Base-by-base conservation (phyloP, 2,113 vertebrate species). In the Misgurnus anguillicaudatus region DNA sequence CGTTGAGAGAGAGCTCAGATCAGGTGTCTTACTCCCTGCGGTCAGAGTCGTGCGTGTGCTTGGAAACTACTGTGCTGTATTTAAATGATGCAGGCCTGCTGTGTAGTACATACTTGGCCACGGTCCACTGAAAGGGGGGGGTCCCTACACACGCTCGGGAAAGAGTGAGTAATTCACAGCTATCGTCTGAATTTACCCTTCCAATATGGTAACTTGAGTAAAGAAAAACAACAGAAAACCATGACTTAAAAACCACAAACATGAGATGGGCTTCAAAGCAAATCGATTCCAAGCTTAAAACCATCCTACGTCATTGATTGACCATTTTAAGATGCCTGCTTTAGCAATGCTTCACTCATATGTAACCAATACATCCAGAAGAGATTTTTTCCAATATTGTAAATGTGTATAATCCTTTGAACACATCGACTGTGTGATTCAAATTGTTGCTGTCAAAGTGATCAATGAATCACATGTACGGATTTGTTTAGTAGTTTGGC, bases 51-150 rank as follows among this genome's bases (percentile, higher is more conserved):
- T 6, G 16, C 39, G 31, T 64, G 74, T 38, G 77, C 65, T 51
- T 76, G 80, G 80, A 84, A 84, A 77, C n/a, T 76, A 70, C 51
- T 24, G 77, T 42, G 74, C 51, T 61, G 42, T 66, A 82, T 80
- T 85, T 74, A 77, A 80, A 82, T 85, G 62, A 73, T 16, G 74
- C 14, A 58, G 14, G 55, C 24, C 24, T 31, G 79, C 64, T 80
- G 64, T 78, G 62, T 0, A n/a, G 78, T 85, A 77, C 77, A 74
- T 39, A 41, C 57, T 48, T 83, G 67, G 51, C 61, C n/a, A 3
- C 19, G 41, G 21, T 51, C 51, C 53, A 66, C 3, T 16, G 58
- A 3, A 36, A 5, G 21, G 81, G 82, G 82, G 41, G 36, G 42
- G 57, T 21, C 69, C 82, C 79, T 16, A 21, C 5, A 31, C 48